phyloP scores from a whole-genome alignment of 2,888 invertebrate genomes.

The Ceratothoa steindachneri region DNA sequence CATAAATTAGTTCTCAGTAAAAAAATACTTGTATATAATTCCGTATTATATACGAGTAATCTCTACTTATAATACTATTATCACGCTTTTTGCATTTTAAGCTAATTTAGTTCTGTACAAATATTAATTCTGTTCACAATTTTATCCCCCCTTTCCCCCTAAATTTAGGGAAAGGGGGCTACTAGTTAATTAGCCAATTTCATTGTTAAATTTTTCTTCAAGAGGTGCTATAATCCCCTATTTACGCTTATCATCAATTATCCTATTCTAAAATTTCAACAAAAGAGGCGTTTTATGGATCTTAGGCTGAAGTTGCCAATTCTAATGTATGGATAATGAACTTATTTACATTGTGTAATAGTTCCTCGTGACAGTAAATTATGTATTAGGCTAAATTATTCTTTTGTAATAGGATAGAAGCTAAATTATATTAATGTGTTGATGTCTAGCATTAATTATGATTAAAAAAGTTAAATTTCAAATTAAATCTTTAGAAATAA shows the following conservation, averaged over 20 bases:
- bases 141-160: too few species aligned
- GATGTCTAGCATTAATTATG: background rate
- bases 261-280: background rate
- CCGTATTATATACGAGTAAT: too few species aligned
- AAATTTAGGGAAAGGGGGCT: too few species aligned
- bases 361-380: background rate
- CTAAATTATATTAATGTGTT: background rate
- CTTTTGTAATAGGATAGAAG: background rate
- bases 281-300: background rate
- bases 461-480: background rate
- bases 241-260: background rate
- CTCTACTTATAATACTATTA: too few species aligned
- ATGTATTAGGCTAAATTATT: background rate
- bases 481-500: background rate
- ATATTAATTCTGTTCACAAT: too few species aligned
- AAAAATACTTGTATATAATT: too few species aligned
- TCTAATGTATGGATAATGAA: background rate
- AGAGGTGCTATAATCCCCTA: background rate
- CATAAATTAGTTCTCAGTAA: too few species aligned
- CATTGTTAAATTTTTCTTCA: too few species aligned
- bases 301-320: background rate
- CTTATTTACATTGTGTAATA: background rate
- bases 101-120: too few species aligned
- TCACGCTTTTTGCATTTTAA: too few species aligned
- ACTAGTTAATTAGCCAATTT: too few species aligned